Evolutionary conservation across 1,140 invertebrate species (phyloP), one percentile per base, ranked within the genome.

Genomic region (Penaeus vannamei): DNA sequence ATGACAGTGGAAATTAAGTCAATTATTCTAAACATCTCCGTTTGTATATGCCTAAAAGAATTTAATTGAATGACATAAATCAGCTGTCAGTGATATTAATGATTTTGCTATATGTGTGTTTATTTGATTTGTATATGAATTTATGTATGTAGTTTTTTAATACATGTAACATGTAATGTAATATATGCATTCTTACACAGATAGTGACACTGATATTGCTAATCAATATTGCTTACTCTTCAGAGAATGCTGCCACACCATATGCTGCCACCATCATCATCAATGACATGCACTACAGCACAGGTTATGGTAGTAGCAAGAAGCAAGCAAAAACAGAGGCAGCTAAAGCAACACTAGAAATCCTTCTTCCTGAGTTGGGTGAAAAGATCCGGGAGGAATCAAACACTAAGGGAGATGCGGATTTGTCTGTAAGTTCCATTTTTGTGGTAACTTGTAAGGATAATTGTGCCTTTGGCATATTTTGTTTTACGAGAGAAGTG

Each of bases 311-410:
- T 10, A 97, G 97, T 83, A 98, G 97, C 93, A 99, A 99, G 92
- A 98, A 98, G 92, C 96, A 97, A 93, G 98, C 98, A 22, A 99
- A 99, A 94, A 95, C 96, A 3, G 97, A 98, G 91, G 98, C 98
- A 83, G 98, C 98, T 0, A 95, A 96, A 85, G 95, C 96, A 87
- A 98, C 98, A 32, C 94, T 99, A 22, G 97, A 98, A 93, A 97
- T 99, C 92, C 94, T 99, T 53, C 98, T 99, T 91, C 98, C 98
- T 0, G 96, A 98, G 94, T 97, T 99, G 95, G 96, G 96, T 89
- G 96, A 96, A 86, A 95, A 94, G 72, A 92, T 91, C 22, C 92
- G 92, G 36, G 46, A 85, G 19, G 94, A 90, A 93, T 94, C 90
- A 66, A 90, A 90, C 79, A 90, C 86, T 29, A 91, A 92, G 62